These are phyloP conservation scores for Grantiella picta DNA, from an alignment of 2,113 vertebrate species.

Conservation along the genomic window DNA sequence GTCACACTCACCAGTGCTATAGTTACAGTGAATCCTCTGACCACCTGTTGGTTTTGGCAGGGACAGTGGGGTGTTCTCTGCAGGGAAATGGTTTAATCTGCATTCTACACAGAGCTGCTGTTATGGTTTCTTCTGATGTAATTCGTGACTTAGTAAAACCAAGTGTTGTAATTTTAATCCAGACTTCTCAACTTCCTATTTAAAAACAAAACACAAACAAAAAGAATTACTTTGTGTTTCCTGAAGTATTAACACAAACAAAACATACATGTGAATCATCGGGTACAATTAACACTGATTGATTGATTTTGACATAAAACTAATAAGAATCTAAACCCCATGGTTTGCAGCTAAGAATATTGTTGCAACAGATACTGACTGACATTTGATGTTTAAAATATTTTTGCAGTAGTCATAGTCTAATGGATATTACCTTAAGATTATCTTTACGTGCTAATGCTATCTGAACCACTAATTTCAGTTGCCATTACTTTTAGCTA, in stretches of 20 bases:
- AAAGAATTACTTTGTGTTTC: neutral
- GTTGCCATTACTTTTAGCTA: constrained; percentile 24
- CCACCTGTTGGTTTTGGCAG: constrained; percentile 82
- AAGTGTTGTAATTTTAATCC: constrained; percentile 84
- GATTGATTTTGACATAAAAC: constrained; percentile 27
- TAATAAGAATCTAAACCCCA: neutral
- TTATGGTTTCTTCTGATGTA: constrained; percentile 61
- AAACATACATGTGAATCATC: neutral
- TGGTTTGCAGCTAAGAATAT: constrained; percentile 21
- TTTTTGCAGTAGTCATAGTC: neutral
- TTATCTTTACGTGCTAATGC: constrained; percentile 16
- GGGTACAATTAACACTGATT: neutral
- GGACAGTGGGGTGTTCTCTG: constrained; percentile 84
- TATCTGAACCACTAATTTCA: constrained; percentile 22
- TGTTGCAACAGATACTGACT: constrained; percentile 11
- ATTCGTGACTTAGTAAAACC: constrained; percentile 67
- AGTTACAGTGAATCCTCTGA: constrained; percentile 80
- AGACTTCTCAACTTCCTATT: constrained; percentile 77
- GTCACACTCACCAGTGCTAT: constrained; percentile 74
- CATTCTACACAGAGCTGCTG: constrained; percentile 83
- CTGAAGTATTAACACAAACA: neutral
- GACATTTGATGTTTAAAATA: constrained; percentile 16
- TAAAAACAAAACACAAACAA: neutral
- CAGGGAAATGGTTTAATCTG: constrained; percentile 75
- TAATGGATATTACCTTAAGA: neutral